Conservation (phyloP, 2,797 vertebrate genomes). For the Hirundo rustica region DNA sequence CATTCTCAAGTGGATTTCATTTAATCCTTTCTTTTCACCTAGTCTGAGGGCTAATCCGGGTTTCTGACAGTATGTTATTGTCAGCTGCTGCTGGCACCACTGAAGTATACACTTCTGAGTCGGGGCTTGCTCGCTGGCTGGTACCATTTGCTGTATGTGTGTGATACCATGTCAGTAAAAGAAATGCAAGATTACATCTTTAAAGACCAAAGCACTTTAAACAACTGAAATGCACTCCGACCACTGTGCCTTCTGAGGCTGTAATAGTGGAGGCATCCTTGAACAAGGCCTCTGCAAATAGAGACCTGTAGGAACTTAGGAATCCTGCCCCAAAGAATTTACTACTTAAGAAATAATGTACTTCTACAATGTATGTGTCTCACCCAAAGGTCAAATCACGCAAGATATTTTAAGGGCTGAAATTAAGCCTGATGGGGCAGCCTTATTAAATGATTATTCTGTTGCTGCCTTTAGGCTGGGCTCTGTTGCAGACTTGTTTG, state of each 20-base stretch:
- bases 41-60: neutral
- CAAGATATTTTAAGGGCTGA: constrained; percentile 6
- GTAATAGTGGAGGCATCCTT: neutral
- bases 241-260: neutral
- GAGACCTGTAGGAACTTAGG: neutral
- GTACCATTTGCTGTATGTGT: neutral
- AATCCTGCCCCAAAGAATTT: neutral
- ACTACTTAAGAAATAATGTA: neutral
- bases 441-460: neutral
- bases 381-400: neutral
- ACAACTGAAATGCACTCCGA: neutral
- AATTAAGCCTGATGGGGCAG: constrained; percentile 35
- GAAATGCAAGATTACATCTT: neutral
- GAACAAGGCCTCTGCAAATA: neutral
- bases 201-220: neutral
- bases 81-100: neutral
- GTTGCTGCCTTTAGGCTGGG: constrained; percentile 56
- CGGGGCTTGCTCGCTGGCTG: rapidly evolving
- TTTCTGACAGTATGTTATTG: neutral
- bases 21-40: constrained; percentile 13
- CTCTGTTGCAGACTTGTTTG: constrained; percentile 31
- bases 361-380: neutral
- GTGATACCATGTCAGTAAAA: neutral
- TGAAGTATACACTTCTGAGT: neutral
- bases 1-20: neutral